phyloP scores from a whole-genome alignment of 2,888 invertebrate species.

The Hyalella azteca region DNA sequence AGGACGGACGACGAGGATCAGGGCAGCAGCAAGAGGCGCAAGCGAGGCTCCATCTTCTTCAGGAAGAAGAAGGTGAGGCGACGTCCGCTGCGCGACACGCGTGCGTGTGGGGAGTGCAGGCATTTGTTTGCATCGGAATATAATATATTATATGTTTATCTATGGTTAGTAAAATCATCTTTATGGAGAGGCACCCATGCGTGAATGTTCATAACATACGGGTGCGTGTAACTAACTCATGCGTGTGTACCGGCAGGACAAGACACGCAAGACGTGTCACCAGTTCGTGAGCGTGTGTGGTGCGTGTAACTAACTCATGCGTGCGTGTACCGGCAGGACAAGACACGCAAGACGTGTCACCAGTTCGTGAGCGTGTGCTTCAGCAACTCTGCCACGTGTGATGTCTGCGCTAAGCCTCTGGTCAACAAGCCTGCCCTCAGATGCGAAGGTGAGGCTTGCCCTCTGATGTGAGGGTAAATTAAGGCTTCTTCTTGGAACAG shows the following conservation, averaged over 20 bases:
- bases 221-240: neutral
- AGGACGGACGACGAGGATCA: constrained; percentile 48
- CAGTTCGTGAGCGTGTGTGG: constrained; percentile 76
- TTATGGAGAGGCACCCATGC: no score
- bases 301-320: neutral
- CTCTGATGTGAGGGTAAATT: no score
- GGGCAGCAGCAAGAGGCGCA: constrained; percentile 70
- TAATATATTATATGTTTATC: no score
- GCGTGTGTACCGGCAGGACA: constrained; percentile 70
- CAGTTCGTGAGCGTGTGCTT: constrained; percentile 76
- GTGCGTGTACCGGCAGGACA: constrained; percentile 68
- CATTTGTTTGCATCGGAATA: no score
- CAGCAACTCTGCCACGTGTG: constrained; percentile 66
- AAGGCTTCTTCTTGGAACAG: no score
- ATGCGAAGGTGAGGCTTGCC: constrained; percentile 76
- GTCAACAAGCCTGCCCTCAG: constrained; percentile 82
- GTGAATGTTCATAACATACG: no score
- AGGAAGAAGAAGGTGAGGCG: constrained; percentile 83
- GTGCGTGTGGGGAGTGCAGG: no score
- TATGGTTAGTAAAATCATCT: no score
- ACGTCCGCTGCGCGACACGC: no score
- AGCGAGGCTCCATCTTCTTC: constrained; percentile 88
- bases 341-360: constrained; percentile 70
- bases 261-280: constrained; percentile 70
- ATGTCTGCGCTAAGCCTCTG: constrained; percentile 79